Base-by-base conservation (phyloP, 30 jellyfish, hydroid and myxozoan species). In the Calvadosia cruxmelitensis region DNA sequence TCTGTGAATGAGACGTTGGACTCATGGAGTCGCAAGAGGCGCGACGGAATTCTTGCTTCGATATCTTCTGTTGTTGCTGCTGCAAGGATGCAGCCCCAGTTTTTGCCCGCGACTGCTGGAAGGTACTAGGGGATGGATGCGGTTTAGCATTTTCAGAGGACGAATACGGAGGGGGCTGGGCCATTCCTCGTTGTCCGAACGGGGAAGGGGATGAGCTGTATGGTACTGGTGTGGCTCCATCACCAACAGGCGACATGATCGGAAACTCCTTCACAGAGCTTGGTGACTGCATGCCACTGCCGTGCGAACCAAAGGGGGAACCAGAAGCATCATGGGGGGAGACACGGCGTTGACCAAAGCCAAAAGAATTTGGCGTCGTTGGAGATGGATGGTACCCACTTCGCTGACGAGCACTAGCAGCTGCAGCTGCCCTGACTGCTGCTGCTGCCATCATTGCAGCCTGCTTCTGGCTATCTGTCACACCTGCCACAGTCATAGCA, bases 361-460 rank as follows among this genome's bases (percentile, higher is more conserved):
- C 78, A 69, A 31, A 70, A 25, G 92, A 53, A 66, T 49, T 69
- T 31, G 86, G 94, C 57, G 27, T 72, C 13, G 83, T 63, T 28
- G 92, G 82, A 5, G 86, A 70, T 10, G 94, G 93, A 63, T 68
- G 76, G 61, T 63, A 82, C 30, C 87, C 76, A 0, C 87, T 84
- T 51, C 64, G 86, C 32, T 87, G 81, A 50, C 80, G 68, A 65
- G 95, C 76, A 26, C 94, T 94, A 3, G 92, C 94, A 48, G 95
- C 98, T 2, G 94, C 95, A 26, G 94, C 98, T 29, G 93, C 68
- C 1, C 78, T 89, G 1, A 85, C 98, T 33, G 95, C 95, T 30
- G 98, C 98, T 1, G 92, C 92, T 23, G 98, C 98, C 66, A 90
- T 52, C 70, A 90, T 81, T 2, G 98, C 98, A 2, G 98, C 98